A percentile compares a stretch with the other conserved stretches of the same genome.
Conservation (phyloP, 2,888 invertebrate genomes). For the Scelioninae gen. 2 region DNA sequence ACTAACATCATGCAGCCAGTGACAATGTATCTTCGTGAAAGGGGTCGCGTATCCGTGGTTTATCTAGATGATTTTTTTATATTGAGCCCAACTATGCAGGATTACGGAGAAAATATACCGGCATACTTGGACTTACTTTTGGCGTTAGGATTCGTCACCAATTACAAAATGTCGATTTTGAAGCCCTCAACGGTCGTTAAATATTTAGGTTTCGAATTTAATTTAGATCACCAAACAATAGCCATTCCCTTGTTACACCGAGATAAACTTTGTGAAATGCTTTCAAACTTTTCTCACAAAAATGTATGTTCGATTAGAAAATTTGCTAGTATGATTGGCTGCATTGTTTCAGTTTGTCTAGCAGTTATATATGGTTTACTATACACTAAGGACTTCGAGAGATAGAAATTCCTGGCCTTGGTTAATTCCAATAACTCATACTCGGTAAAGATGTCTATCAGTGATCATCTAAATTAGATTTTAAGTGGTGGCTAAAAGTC, state of each 20-base stretch:
- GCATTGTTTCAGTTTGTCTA: constrained; percentile 26
- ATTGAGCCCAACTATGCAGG: not conserved
- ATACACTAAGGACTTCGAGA: constrained; percentile 33
- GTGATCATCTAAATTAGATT: no score
- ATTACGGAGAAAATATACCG: not conserved
- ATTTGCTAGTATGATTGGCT: constrained; percentile 20
- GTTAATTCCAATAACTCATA: no score
- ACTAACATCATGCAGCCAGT: constrained; percentile 1
- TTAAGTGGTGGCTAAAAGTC: not conserved
- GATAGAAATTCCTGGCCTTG: constrained; percentile 24
- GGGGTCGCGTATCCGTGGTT: not conserved
- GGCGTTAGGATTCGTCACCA: no score
- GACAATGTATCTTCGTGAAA: not conserved
- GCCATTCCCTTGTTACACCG: not conserved
- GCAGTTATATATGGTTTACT: constrained; percentile 11
- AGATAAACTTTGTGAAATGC: no score
- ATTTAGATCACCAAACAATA: constrained; percentile 1
- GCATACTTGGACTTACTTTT: not conserved
- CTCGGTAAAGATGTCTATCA: no score
- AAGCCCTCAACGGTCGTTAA: no score
- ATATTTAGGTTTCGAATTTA: no score
- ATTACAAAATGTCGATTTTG: no score
- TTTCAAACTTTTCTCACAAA: not conserved
- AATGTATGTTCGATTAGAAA: not conserved
- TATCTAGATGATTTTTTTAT: constrained; percentile 12